These are phyloP conservation scores for Tragelaphus eurycerus DNA, from an alignment of 2,797 vertebrate species.

Conservation along the genomic window DNA sequence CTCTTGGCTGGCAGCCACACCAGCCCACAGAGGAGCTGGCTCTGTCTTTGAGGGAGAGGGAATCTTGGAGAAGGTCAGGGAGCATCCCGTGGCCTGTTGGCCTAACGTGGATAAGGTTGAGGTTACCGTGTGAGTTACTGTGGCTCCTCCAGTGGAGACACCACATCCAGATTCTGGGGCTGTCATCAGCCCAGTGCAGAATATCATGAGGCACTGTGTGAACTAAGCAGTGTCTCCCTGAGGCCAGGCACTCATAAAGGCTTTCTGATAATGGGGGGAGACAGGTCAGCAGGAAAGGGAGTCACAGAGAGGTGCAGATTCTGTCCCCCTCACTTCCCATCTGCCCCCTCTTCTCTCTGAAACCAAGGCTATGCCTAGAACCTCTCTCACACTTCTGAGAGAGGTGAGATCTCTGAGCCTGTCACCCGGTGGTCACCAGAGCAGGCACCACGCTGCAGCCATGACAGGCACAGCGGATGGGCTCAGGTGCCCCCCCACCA, in stretches of 20 bases:
- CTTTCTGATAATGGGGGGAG: constrained; percentile 33
- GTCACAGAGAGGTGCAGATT: neutral
- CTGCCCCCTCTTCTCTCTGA: neutral
- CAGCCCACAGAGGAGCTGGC: constrained; percentile 10
- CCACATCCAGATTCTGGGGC: neutral
- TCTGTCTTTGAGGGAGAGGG: constrained; percentile 41
- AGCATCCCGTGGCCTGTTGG: constrained; percentile 7
- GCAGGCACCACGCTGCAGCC: neutral
- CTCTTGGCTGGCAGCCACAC: constrained; percentile 72
- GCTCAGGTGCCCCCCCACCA: neutral
- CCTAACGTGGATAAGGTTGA: neutral
- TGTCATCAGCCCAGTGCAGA: neutral
- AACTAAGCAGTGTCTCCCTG: neutral
- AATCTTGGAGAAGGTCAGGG: constrained; percentile 31
- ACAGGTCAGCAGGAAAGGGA: neutral
- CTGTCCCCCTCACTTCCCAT: neutral
- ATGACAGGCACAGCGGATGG: neutral
- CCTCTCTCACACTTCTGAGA: neutral
- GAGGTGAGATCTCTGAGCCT: neutral
- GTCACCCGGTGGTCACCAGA: neutral
- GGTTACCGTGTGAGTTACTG: neutral
- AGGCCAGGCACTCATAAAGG: neutral
- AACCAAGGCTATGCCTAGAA: neutral
- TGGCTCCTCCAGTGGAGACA: neutral
- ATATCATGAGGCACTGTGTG: neutral